A percentile compares a stretch with the other conserved stretches of the same genome.
Conservation (phyloP, 2,113 vertebrate species). For the Fregata magnificens region DNA sequence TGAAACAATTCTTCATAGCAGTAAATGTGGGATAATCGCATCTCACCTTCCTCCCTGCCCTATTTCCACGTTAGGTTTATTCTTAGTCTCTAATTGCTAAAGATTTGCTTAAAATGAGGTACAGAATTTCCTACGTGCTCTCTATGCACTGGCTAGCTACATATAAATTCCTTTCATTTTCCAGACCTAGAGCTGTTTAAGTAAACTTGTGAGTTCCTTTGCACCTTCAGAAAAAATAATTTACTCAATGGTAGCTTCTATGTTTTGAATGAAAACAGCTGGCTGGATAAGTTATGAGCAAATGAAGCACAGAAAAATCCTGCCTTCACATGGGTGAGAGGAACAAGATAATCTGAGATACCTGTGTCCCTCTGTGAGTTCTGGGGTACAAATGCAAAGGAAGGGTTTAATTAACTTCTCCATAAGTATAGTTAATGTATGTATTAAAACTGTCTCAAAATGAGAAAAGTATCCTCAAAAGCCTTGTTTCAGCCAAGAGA, state of each 20-base stretch:
- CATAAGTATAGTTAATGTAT: neutral
- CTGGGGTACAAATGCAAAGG: neutral
- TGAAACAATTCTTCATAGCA: neutral
- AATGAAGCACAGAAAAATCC: neutral
- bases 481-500: neutral
- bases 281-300: rapidly evolving
- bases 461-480: neutral
- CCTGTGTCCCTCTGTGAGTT: neutral
- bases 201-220: neutral
- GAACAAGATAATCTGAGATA: neutral
- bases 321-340: neutral
- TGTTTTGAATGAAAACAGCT: neutral
- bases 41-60: neutral
- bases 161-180: neutral
- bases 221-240: neutral
- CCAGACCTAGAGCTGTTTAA: neutral
- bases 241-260: neutral
- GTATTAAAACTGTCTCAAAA: neutral
- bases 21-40: neutral
- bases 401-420: neutral
- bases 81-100: neutral
- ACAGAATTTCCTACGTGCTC: neutral
- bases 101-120: neutral
- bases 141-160: rapidly evolving
- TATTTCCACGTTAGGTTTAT: neutral